Evolutionary conservation across 1,140 invertebrate species (phyloP).

Genomic region (Cyphomyrmex costatus): DNA sequence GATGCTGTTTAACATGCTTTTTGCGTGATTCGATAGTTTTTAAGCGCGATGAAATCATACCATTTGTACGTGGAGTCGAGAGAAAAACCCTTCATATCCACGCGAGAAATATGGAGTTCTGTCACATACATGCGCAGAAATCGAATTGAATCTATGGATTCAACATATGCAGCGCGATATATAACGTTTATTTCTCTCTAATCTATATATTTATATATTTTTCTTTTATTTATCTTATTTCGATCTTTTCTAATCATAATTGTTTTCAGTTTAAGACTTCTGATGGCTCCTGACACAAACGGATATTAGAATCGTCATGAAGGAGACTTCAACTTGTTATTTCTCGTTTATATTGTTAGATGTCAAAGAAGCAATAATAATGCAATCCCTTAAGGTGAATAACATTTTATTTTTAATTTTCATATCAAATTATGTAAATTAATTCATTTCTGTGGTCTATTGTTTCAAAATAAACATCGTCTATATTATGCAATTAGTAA

Average conservation of each 20-base stretch:
- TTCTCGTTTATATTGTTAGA: no score
- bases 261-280: not conserved
- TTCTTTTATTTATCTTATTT: slow-evolving; percentile 3
- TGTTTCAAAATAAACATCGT: no score
- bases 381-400: no score
- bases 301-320: no score
- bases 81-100: slow-evolving; percentile 21
- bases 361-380: no score
- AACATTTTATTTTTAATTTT: no score
- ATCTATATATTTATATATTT: slow-evolving; percentile 16
- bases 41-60: slow-evolving; percentile 38
- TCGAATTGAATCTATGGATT: slow-evolving; percentile 20
- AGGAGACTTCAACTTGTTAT: no score
- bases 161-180: not conserved
- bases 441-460: no score
- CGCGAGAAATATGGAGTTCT: not conserved
- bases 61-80: slow-evolving; percentile 29
- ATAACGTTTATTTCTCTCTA: slow-evolving; percentile 13
- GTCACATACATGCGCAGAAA: slow-evolving; percentile 25
- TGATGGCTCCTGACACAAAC: no score
- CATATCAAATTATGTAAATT: no score
- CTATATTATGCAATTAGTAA: no score
- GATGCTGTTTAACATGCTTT: slow-evolving; percentile 26
- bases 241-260: not conserved
- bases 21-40: slow-evolving; percentile 42